Base-by-base conservation (phyloP, 2,113 vertebrate genomes). In the Oreochromis niloticus region DNA sequence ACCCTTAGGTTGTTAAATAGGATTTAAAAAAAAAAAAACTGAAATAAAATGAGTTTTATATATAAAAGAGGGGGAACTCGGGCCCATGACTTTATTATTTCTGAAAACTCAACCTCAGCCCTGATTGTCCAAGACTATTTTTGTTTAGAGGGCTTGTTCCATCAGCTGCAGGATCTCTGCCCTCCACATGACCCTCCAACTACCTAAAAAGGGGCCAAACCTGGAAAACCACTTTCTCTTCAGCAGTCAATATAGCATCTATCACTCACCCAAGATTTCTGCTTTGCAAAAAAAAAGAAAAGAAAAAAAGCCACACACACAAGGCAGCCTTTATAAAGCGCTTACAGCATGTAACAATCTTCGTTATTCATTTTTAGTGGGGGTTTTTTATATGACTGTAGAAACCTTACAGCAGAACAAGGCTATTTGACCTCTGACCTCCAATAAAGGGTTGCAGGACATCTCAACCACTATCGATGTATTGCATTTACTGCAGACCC, bases 291-390 rank as follows among this genome's bases (percentile, higher is more conserved):
- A 12, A 13, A 43, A 34, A 11, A n/a, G n/a, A 7, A 10, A n/a
- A 63, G 16, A 10, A n/a, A 63, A 59, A 12, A 0, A 57, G 1
- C 39, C 39, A 73, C 22, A 16, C 63, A 14, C 8, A 73, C 7
- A 46, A 16, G 22, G 4, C 3, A 66, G 17, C 11, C 68, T 75
- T 73, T 4, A 46, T 73, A 24, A 3, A 46, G 0, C 7, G 68
- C 22, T 73, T 6, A 0, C 14, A 1, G 1, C 2, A 46, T 7
- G 43, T 32, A 50, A 12, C 6, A 78, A 32, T 32, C 1, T 50
- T 13, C 17, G 6, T 75, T 48, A 50, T 50, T 50, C 9, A n/a
- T 50, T 78, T 32, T 27, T 13, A 32, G 17, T 48, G 3, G 9
- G 5, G n/a, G n/a, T n/a, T 52, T 36, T 36, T 36, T 36, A 7